Percentiles rank a stretch among this genome's conserved stretches.
Evolutionary conservation across 2,797 vertebrate species (phyloP).

Genomic region (Acanthiza pusilla): DNA sequence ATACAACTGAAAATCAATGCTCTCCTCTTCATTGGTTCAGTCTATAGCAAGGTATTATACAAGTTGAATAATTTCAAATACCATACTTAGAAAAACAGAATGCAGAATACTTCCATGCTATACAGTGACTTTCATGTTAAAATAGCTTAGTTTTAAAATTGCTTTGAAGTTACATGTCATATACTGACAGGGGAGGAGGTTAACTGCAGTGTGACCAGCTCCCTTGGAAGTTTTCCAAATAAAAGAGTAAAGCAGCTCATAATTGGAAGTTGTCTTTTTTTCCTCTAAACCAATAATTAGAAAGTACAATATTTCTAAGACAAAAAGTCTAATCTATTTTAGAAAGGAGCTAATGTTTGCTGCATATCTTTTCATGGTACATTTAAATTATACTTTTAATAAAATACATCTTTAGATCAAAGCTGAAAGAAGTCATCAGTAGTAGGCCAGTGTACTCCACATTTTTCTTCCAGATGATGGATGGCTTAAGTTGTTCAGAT

Average conservation of each 20-base stretch:
- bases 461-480: conserved; percentile 61
- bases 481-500: conserved; percentile 60
- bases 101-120: conserved; percentile 54
- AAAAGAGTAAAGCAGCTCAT: conserved; percentile 64
- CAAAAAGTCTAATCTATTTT: conserved; percentile 76
- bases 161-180: conserved; percentile 28
- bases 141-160: conserved; percentile 49
- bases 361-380: conserved; percentile 78
- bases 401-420: conserved; percentile 83
- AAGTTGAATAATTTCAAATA: conserved; percentile 46
- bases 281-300: conserved; percentile 68
- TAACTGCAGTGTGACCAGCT: conserved; percentile 38
- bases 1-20: conserved; percentile 51
- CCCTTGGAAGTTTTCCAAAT: conserved; percentile 53
- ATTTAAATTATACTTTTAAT: conserved; percentile 84
- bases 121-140: conserved; percentile 53
- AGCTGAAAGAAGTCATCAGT: conserved; percentile 82
- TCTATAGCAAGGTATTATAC: conserved; percentile 43
- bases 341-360: conserved; percentile 76
- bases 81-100: conserved; percentile 48
- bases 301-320: conserved; percentile 74
- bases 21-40: conserved; percentile 37
- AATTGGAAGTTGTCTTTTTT: conserved; percentile 36
- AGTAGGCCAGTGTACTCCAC: conserved; percentile 79
- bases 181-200: background rate